A percentile compares a stretch with the other conserved stretches of the same genome.
Evolutionary conservation across 2,113 vertebrate genomes (phyloP).

Genomic region (Callorhinus ursinus): DNA sequence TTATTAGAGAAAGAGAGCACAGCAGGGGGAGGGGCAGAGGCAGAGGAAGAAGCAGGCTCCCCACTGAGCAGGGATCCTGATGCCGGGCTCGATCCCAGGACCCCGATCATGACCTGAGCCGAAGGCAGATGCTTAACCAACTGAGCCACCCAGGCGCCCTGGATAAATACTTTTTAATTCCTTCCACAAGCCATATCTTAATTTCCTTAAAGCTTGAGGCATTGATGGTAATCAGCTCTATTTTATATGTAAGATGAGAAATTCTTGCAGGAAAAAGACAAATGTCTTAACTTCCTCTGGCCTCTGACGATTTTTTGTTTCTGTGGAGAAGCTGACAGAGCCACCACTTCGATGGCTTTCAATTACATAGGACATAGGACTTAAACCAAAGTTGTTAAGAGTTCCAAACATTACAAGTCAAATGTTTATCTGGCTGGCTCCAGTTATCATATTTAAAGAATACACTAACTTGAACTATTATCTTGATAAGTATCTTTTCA

Average conservation of each 20-base stretch:
- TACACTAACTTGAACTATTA: neutral
- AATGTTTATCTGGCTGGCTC: neutral
- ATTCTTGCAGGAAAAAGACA: constrained; percentile 42
- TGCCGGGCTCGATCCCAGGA: neutral
- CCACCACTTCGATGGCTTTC: neutral
- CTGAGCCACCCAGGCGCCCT: neutral
- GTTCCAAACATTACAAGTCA: neutral
- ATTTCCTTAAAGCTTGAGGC: constrained; percentile 26
- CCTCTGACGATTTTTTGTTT: neutral
- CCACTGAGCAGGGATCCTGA: neutral
- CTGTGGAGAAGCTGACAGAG: neutral
- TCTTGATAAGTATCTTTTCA: neutral
- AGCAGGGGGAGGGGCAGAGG: neutral
- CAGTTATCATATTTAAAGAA: neutral
- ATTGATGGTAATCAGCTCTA: neutral
- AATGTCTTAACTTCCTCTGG: neutral
- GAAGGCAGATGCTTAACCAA: neutral
- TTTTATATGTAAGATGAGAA: constrained; percentile 36
- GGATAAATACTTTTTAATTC: constrained; percentile 52
- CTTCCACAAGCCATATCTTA: constrained; percentile 15
- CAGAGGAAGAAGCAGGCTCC: neutral
- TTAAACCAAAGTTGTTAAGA: neutral
- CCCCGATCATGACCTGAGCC: neutral
- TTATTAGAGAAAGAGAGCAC: neutral
- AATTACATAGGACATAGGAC: neutral